phyloP scores from a whole-genome alignment of 2,797 vertebrate species.

The Anableps anableps region DNA sequence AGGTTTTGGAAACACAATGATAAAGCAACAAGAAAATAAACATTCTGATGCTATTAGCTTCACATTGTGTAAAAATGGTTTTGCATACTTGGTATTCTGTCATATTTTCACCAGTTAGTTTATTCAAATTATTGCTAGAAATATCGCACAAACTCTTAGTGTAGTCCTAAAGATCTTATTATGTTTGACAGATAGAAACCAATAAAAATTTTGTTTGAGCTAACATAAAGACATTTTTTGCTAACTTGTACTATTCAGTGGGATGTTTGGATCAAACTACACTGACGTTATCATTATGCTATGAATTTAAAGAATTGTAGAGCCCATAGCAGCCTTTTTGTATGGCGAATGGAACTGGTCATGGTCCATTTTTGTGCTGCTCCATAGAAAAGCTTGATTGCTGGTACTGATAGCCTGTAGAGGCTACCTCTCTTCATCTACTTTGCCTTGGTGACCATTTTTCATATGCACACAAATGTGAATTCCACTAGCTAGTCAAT shows the following conservation, averaged over 20 bases:
- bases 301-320: conserved; percentile 7
- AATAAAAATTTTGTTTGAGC: neutral
- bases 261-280: conserved; percentile 1
- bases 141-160: neutral
- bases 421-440: conserved; percentile 31
- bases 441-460: conserved; percentile 41
- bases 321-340: neutral
- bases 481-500: neutral
- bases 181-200: neutral
- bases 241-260: neutral
- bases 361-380: conserved; percentile 50
- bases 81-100: conserved; percentile 16
- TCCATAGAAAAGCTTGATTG: conserved; percentile 76
- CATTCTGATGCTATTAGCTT: conserved; percentile 19
- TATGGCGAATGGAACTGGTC: conserved; percentile 51
- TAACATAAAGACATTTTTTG: conserved; percentile 13
- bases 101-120: conserved; percentile 9
- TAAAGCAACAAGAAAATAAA: conserved; percentile 17
- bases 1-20: conserved; percentile 31
- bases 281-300: neutral
- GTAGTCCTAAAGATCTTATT: neutral
- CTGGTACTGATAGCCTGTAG: conserved; percentile 73
- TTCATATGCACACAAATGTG: neutral
- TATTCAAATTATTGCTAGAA: conserved; percentile 12
- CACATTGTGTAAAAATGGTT: conserved; percentile 12